Evolutionary conservation across 2,797 vertebrate species (phyloP), one percentile per base, ranked within the genome.

Genomic region (Rhincodon typus): DNA sequence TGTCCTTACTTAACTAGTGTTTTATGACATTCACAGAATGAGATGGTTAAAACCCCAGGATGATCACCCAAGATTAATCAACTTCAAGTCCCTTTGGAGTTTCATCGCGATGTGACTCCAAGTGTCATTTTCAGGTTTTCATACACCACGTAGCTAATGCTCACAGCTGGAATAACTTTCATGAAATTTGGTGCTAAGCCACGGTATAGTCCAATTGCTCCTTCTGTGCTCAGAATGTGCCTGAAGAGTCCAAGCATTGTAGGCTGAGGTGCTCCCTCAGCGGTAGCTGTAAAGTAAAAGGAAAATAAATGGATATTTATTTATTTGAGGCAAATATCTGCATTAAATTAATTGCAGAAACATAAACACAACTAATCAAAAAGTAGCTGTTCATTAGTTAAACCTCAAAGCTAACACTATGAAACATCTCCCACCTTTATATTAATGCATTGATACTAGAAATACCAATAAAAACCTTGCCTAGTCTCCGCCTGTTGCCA

Each of bases 131-230:
- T 99, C 96, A 99, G 97, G 97, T 98, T 98, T 96, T 99, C 99
- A 2, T 99, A 99, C 2, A 99, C 98, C 96, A 99, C 99, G 0
- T 99, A 99, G 97, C 99, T 99, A 97, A 99, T 99, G 98, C 99
- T 99, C 67, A 99, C 99, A 0, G 99, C 99, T 0, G 99, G 99
- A 97, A 99, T 98, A 96, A 99, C 99, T 97, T 99, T 99, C 97
- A 99, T 98, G 96, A 99, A 99, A 97, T 99, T 99, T 7, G 99
- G 99, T 0, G 98, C 98, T 97, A 99, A 97, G 86, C 99, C 99
- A 84, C 99, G 97, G 97, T 99, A 99, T 77, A 99, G 98, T 67
- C 99, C 99, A 0, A 97, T 96, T 0, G 98, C 98, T 21, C 99
- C 99, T 96, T 99, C 99, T 0, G 97, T 98, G 97, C 98, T 98